These are phyloP conservation scores for Colossoma macropomum DNA, from an alignment of 2,113 vertebrate species.

Conservation along the genomic window DNA sequence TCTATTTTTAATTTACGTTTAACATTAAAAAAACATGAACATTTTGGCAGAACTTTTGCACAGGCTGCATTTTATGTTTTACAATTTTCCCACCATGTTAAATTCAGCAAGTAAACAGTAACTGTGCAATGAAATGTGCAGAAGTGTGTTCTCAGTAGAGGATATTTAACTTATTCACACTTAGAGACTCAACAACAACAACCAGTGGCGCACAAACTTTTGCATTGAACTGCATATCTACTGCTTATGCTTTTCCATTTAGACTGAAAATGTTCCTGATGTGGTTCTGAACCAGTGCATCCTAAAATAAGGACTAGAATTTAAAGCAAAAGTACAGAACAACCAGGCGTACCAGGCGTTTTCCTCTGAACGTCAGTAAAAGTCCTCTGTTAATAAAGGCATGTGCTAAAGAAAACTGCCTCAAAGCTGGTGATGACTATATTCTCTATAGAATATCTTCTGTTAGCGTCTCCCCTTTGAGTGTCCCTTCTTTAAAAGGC, in stretches of 20 bases:
- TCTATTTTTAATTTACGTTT: too few species aligned
- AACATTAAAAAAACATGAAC: too few species aligned
- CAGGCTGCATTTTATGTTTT: too few species aligned
- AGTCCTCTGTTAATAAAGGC: not conserved
- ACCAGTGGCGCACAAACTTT: too few species aligned
- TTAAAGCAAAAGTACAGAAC: not conserved
- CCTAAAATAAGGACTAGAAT: not conserved
- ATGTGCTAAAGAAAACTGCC: not conserved
- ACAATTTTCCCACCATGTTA: too few species aligned
- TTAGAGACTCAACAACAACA: too few species aligned
- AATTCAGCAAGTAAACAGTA: too few species aligned
- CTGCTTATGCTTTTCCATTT: not conserved
- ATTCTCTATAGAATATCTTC: slow-evolving; percentile 9
- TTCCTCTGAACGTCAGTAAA: not conserved
- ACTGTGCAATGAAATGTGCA: too few species aligned
- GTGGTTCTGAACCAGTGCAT: not conserved
- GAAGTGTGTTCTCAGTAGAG: too few species aligned
- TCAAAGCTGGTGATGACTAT: slow-evolving; percentile 3
- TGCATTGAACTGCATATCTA: not conserved
- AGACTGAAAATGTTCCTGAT: not conserved
- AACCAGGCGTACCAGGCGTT: not conserved
- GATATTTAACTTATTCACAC: too few species aligned
- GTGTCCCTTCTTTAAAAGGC: too few species aligned
- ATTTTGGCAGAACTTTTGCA: too few species aligned
- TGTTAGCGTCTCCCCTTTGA: slow-evolving; percentile 2